Percentiles rank a stretch among this genome's conserved stretches.
Conservation (phyloP, 2,888 invertebrate genomes). For the Tipula confusa region DNA sequence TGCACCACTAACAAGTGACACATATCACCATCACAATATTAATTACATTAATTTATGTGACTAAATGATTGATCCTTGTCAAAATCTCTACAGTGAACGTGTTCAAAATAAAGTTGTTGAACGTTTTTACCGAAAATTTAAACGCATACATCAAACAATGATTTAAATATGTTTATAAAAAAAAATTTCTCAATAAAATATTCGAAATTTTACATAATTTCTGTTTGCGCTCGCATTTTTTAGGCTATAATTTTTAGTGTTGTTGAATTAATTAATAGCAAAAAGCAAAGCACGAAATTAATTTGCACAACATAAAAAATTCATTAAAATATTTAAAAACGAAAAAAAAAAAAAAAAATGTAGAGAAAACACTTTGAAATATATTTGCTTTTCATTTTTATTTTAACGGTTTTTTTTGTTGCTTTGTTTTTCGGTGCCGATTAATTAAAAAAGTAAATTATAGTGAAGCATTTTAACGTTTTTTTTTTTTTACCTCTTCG, state of each 20-base stretch:
- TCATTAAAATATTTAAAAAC: not conserved
- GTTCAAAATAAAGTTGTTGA: too few species aligned
- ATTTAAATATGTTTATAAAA: not conserved
- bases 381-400: slow-evolving; percentile 12
- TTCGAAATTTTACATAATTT: not conserved
- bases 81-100: too few species aligned
- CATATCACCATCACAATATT: too few species aligned
- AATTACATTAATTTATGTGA: too few species aligned
- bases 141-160: not conserved
- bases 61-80: too few species aligned
- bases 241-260: not conserved
- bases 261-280: not conserved
- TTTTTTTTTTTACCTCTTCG: not conserved
- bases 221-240: not conserved
- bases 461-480: not conserved
- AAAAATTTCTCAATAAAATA: not conserved
- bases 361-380: not conserved
- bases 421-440: not conserved
- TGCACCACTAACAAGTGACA: too few species aligned
- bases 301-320: not conserved
- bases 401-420: too few species aligned
- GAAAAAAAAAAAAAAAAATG: not conserved
- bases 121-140: too few species aligned
- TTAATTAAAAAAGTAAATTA: not conserved
- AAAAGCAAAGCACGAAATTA: slow-evolving; percentile 3